phyloP scores from a whole-genome alignment of 2,888 invertebrate genomes.

The Antheraea assamensis region DNA sequence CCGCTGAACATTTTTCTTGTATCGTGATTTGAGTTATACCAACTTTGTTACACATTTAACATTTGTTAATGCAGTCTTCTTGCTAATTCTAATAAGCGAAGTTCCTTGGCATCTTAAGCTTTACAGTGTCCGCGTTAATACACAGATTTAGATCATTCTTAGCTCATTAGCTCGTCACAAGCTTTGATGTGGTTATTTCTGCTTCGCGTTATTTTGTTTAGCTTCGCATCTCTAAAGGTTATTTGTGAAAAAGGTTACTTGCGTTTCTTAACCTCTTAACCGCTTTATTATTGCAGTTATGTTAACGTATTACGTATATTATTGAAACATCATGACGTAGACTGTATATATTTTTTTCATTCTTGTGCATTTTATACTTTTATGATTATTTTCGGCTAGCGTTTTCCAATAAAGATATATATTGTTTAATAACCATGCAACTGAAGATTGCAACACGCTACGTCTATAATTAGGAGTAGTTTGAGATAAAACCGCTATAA shows the following conservation, averaged over 20 bases:
- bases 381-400: background rate
- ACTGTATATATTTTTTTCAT: background rate
- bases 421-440: background rate
- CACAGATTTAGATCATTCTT: background rate
- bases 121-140: background rate
- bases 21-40: too few relatives aligned
- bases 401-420: background rate
- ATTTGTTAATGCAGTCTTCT: too few relatives aligned
- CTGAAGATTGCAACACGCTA: background rate
- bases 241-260: slow-evolving; percentile 5
- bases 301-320: background rate
- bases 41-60: too few relatives aligned
- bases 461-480: background rate
- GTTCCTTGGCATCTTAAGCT: background rate
- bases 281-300: background rate
- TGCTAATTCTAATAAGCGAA: background rate
- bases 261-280: slow-evolving; percentile 1
- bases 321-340: background rate
- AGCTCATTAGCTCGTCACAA: background rate
- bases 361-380: background rate
- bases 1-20: too few relatives aligned
- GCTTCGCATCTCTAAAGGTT: background rate
- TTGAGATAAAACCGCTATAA: background rate
- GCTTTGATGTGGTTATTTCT: background rate
- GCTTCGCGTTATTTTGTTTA: background rate